Evolutionary conservation across 2,113 vertebrate genomes (phyloP).

Genomic region (Sapayoa aenigma): DNA sequence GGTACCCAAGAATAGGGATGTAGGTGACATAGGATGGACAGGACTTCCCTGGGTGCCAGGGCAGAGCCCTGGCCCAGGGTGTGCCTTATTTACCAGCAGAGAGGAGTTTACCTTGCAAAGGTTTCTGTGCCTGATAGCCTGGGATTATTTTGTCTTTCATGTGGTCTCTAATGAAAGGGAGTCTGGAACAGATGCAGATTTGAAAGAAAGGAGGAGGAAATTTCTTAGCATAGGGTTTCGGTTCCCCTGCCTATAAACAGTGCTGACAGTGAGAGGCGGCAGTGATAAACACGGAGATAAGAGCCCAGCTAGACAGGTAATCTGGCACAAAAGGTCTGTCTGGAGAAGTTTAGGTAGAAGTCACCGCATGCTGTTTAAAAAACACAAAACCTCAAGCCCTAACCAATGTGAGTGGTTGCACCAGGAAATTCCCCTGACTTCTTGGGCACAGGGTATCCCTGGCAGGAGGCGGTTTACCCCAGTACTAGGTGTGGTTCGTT

Average conservation of each 20-base stretch:
- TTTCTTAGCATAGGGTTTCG: constrained; percentile 53
- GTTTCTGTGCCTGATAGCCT: constrained; percentile 47
- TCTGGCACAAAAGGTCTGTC: constrained; percentile 37
- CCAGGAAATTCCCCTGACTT: neutral
- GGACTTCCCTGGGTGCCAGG: neutral
- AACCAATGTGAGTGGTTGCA: rapidly evolving
- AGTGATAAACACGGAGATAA: constrained; percentile 25
- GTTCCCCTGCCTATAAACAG: constrained; percentile 64
- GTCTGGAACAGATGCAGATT: constrained; percentile 61
- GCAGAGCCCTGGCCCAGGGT: neutral
- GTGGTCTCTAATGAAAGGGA: constrained; percentile 66
- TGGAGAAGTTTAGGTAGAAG: constrained; percentile 39
- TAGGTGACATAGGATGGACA: neutral
- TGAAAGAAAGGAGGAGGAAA: constrained; percentile 65
- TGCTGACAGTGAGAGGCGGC: constrained; percentile 51
- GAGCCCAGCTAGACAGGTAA: constrained; percentile 58
- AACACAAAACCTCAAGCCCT: neutral
- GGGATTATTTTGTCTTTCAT: constrained; percentile 65
- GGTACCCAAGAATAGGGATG: neutral
- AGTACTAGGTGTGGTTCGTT: neutral
- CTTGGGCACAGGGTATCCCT: neutral
- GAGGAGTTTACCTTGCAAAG: neutral
- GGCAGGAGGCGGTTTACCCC: neutral
- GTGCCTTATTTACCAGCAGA: constrained; percentile 41
- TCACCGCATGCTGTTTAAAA: neutral